Evolutionary conservation across 2,888 invertebrate species (phyloP).

Genomic region (Sesia apiformis): DNA sequence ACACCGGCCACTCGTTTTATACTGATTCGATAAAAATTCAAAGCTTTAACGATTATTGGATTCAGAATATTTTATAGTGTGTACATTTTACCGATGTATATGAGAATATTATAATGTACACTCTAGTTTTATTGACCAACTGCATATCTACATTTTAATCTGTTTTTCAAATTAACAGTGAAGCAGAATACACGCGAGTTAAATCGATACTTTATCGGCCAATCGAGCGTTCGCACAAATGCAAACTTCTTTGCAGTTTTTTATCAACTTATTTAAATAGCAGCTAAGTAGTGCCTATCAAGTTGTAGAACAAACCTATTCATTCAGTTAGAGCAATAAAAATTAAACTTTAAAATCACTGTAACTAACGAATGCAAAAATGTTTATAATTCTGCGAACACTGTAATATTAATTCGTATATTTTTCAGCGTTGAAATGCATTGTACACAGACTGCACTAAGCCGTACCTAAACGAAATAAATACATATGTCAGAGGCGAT

Average conservation of each 20-base stretch:
- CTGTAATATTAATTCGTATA: too few relatives aligned
- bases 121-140: too few relatives aligned
- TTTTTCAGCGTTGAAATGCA: too few relatives aligned
- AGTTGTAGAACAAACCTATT: neutral
- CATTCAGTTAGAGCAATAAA: neutral
- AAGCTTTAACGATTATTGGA: slow-evolving; percentile 15
- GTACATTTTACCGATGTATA: too few relatives aligned
- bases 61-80: neutral
- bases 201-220: neutral
- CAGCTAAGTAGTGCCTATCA: neutral
- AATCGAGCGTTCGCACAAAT: too few relatives aligned
- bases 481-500: neutral
- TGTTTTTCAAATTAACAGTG: neutral
- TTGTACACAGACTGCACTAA: too few relatives aligned
- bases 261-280: neutral
- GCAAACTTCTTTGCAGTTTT: neutral
- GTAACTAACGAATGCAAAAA: too few relatives aligned
- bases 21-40: slow-evolving; percentile 35
- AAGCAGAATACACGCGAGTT: neutral
- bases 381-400: too few relatives aligned
- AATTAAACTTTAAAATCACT: too few relatives aligned
- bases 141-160: too few relatives aligned
- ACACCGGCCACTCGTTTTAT: slow-evolving; percentile 28
- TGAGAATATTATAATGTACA: too few relatives aligned
- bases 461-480: neutral